A percentile compares a stretch with the other conserved stretches of the same genome.
These are phyloP conservation scores for Yponomeuta cagnagella DNA, from an alignment of 2,888 invertebrate species.

Conservation along the genomic window DNA sequence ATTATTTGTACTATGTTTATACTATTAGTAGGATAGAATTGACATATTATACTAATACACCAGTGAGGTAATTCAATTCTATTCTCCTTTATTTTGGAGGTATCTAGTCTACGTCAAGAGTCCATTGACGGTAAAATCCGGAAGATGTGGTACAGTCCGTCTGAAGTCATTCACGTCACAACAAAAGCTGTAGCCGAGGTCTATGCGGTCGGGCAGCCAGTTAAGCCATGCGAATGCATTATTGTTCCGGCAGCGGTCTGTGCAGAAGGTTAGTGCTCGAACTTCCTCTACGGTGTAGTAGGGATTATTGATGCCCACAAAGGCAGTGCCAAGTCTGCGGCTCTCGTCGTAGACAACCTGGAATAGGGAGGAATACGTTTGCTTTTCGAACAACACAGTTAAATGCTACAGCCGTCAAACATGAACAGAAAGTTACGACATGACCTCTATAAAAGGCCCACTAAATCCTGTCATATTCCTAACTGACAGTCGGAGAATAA, in stretches of 20 bases:
- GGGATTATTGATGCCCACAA: conserved; percentile 80
- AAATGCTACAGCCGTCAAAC: too few species aligned
- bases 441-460: too few species aligned
- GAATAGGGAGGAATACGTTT: not conserved
- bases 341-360: conserved; percentile 73
- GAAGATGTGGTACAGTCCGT: conserved; percentile 68
- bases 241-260: conserved; percentile 72
- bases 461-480: too few species aligned
- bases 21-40: too few species aligned
- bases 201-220: conserved; percentile 69
- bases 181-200: conserved; percentile 77
- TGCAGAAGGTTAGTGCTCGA: conserved; percentile 64
- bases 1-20: too few species aligned
- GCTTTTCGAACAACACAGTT: not conserved
- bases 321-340: conserved; percentile 70
- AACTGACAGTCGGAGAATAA: too few species aligned
- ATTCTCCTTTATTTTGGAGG: too few species aligned
- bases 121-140: conserved; percentile 61
- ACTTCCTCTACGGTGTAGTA: conserved; percentile 58
- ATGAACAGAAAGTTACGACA: too few species aligned
- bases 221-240: conserved; percentile 75
- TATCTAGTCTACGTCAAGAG: conserved; percentile 39
- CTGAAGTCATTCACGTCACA: conserved; percentile 76
- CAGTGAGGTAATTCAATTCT: too few species aligned
- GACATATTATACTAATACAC: too few species aligned